Percentiles rank a stretch among this genome's conserved stretches.
Conservation (phyloP, 2,113 vertebrate genomes). For the Oceanites oceanicus region DNA sequence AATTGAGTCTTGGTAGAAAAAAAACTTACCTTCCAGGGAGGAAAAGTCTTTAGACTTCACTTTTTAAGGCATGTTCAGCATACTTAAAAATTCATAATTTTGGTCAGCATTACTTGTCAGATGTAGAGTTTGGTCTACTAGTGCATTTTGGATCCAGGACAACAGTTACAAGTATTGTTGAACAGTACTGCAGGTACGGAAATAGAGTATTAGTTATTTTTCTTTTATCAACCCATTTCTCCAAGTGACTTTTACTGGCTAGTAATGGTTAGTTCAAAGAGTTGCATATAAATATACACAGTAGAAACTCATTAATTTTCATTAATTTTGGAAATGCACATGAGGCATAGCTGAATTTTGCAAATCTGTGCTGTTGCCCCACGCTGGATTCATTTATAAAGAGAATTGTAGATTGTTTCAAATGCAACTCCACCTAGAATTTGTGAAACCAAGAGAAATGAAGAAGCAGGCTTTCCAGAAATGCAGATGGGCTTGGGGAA, state of each 20-base stretch:
- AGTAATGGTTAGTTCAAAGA: constrained; percentile 21
- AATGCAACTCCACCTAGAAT: not conserved
- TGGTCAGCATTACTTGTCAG: not conserved
- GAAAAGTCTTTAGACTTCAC: not conserved
- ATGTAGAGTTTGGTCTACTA: not conserved
- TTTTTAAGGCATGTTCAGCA: not conserved
- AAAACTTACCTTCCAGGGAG: not conserved
- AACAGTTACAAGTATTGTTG: not conserved
- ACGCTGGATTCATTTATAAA: not conserved
- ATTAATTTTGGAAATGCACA: constrained; percentile 20
- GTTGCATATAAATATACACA: not conserved
- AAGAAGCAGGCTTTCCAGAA: not conserved
- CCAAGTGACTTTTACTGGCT: not conserved
- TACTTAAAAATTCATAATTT: not conserved
- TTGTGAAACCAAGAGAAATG: not conserved
- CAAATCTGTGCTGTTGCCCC: not conserved
- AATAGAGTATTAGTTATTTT: not conserved
- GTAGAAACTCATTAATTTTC: constrained; percentile 14
- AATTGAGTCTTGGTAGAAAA: constrained; percentile 16
- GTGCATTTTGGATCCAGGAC: not conserved
- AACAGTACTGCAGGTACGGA: not conserved
- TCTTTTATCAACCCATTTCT: not conserved
- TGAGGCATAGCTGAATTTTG: not conserved
- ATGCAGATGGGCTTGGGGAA: not conserved
- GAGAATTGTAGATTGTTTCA: not conserved